Evolutionary conservation across 1,140 invertebrate species (phyloP).

Genomic region (Ylistrum balloti): DNA sequence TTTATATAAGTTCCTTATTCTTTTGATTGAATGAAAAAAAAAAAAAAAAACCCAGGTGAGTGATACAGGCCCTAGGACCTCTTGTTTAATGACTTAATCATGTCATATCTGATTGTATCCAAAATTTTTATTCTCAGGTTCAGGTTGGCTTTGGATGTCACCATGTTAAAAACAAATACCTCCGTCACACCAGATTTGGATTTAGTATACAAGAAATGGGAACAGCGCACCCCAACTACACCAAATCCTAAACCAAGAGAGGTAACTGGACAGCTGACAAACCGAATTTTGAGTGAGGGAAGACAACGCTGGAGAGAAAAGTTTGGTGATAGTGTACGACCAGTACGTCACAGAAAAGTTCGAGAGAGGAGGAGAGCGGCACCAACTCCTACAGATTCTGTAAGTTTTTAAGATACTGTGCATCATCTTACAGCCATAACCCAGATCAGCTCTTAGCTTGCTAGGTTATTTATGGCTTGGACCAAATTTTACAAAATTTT

Average conservation of each 20-base stretch:
- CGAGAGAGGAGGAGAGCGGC: slow-evolving; percentile 41
- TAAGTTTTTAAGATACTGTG: too few species aligned
- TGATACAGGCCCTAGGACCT: too few species aligned
- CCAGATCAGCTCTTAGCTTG: too few species aligned
- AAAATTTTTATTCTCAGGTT: background rate
- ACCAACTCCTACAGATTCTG: background rate
- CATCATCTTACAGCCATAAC: too few species aligned
- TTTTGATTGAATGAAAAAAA: too few species aligned
- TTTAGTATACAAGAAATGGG: slow-evolving; percentile 62
- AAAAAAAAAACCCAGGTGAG: too few species aligned
- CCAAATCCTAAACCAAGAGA: background rate
- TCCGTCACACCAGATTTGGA: slow-evolving; percentile 58
- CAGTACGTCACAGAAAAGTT: slow-evolving; percentile 43
- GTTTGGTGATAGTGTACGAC: slow-evolving; percentile 59
- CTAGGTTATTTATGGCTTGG: too few species aligned
- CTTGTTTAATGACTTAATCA: too few species aligned
- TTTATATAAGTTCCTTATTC: too few species aligned
- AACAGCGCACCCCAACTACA: slow-evolving; percentile 46
- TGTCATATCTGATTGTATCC: too few species aligned
- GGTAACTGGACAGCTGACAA: slow-evolving; percentile 36
- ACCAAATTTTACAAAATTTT: too few species aligned
- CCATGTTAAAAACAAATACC: slow-evolving; percentile 19
- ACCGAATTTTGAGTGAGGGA: slow-evolving; percentile 51
- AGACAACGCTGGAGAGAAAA: slow-evolving; percentile 60
- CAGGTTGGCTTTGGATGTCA: background rate